These are phyloP conservation scores for Girardinichthys multiradiatus DNA, from an alignment of 2,113 vertebrate species.

Conservation along the genomic window DNA sequence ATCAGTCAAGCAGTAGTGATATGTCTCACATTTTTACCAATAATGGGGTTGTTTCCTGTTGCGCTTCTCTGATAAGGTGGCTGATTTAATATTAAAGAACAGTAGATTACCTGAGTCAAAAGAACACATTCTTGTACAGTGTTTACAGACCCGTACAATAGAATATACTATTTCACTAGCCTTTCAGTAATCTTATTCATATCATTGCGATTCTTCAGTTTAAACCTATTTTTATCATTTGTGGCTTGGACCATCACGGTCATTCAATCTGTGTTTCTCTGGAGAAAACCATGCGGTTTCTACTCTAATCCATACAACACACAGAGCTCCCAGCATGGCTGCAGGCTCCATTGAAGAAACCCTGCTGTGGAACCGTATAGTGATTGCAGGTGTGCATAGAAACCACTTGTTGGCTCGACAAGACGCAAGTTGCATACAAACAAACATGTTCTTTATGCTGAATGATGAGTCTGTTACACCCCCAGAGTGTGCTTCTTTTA, in stretches of 20 bases:
- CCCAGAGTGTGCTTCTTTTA: slow-evolving; percentile 36
- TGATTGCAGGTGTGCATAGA: slow-evolving; percentile 70
- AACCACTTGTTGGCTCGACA: slow-evolving; percentile 71
- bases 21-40: slow-evolving; percentile 74
- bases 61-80: slow-evolving; percentile 74
- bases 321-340: slow-evolving; percentile 62
- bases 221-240: slow-evolving; percentile 13
- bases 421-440: slow-evolving; percentile 49
- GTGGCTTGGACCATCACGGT: slow-evolving; percentile 2
- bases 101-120: slow-evolving; percentile 55
- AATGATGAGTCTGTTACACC: slow-evolving; percentile 50
- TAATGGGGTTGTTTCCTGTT: slow-evolving; percentile 76
- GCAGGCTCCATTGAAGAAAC: slow-evolving; percentile 56
- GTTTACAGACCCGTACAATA: background rate
- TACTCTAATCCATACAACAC: slow-evolving; percentile 48
- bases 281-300: slow-evolving; percentile 37
- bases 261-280: slow-evolving; percentile 32
- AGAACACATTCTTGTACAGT: slow-evolving; percentile 25
- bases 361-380: slow-evolving; percentile 62
- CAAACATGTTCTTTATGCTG: slow-evolving; percentile 47
- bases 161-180: background rate
- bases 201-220: background rate
- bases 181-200: slow-evolving; percentile 15
- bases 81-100: slow-evolving; percentile 73
- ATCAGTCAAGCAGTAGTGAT: slow-evolving; percentile 78